These are phyloP conservation scores for Pempheris klunzingeri DNA, from an alignment of 2,797 vertebrate genomes.

Conservation along the genomic window DNA sequence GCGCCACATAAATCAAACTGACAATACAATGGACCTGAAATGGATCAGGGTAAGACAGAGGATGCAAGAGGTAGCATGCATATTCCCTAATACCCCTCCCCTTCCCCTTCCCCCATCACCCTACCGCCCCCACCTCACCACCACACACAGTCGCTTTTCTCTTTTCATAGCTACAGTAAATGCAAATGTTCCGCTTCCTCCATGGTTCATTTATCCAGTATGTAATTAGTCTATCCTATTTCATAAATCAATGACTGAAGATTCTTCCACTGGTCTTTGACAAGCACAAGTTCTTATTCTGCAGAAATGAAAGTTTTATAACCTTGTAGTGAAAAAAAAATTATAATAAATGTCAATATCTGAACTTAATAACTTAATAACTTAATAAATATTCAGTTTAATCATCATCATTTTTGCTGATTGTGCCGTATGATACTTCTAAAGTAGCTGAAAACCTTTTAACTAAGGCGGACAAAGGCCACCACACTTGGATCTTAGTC, in stretches of 20 bases:
- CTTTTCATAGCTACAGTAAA: constrained; percentile 65
- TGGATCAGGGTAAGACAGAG: constrained; percentile 83
- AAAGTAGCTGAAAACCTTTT: constrained; percentile 20
- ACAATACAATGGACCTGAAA: constrained; percentile 86
- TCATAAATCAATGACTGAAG: constrained; percentile 79
- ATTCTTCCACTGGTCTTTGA: constrained; percentile 66
- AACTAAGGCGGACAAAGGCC: constrained; percentile 7
- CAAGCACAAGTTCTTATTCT: constrained; percentile 54
- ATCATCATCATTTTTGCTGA: constrained; percentile 25
- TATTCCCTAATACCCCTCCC: constrained; percentile 47
- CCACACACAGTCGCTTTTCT: constrained; percentile 25
- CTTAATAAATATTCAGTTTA: constrained; percentile 40
- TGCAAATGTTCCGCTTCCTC: constrained; percentile 76
- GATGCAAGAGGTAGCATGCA: constrained; percentile 67
- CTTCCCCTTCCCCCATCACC: constrained; percentile 1
- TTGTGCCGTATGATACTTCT: background rate
- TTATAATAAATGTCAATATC: constrained; percentile 32
- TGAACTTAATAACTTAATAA: too few relatives aligned
- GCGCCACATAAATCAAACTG: constrained; percentile 88
- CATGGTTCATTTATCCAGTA: constrained; percentile 81
- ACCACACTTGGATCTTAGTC: background rate
- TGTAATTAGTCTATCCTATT: constrained; percentile 82
- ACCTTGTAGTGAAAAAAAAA: constrained; percentile 29
- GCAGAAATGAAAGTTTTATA: constrained; percentile 57
- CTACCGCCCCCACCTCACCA: constrained; percentile 14